Percentiles rank a stretch among this genome's conserved stretches.
Evolutionary conservation across 2,113 vertebrate genomes (phyloP).

Genomic region (Balaeniceps rex): DNA sequence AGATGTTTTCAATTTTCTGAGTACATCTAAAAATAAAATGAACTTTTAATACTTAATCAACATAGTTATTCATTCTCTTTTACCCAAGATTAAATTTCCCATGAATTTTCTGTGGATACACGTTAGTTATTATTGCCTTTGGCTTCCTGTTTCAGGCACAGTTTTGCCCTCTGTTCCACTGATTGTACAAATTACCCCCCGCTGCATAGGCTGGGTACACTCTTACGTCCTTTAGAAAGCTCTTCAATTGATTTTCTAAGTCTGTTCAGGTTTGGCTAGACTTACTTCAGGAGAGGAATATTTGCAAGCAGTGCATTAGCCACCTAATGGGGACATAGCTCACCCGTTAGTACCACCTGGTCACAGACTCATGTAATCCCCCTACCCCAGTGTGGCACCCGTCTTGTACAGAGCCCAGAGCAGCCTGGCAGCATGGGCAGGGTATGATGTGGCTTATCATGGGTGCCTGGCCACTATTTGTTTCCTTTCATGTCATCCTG

Average conservation of each 20-base stretch:
- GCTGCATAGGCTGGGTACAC: background rate
- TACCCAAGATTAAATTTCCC: constrained; percentile 35
- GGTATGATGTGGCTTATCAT: background rate
- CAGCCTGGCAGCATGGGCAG: background rate
- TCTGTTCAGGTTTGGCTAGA: background rate
- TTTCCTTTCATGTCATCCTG: background rate
- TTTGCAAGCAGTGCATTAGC: background rate
- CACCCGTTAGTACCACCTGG: background rate
- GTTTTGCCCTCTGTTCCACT: background rate
- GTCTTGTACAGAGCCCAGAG: background rate
- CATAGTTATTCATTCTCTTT: constrained; percentile 54
- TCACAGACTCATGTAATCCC: background rate
- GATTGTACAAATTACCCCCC: background rate
- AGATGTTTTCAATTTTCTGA: constrained; percentile 64
- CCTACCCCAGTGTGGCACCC: background rate
- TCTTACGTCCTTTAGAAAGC: background rate
- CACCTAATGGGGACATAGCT: background rate
- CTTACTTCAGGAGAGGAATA: background rate
- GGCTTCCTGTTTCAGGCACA: background rate
- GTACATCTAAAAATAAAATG: constrained; percentile 64
- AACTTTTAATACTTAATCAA: constrained; percentile 68
- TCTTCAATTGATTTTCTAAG: background rate
- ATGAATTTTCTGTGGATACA: constrained; percentile 49
- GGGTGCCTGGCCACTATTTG: background rate
- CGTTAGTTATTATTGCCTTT: constrained; percentile 28